Percentiles rank a stretch among this genome's conserved stretches.
Conservation (phyloP, 2,113 vertebrate genomes). For the Sorex fumeus region DNA sequence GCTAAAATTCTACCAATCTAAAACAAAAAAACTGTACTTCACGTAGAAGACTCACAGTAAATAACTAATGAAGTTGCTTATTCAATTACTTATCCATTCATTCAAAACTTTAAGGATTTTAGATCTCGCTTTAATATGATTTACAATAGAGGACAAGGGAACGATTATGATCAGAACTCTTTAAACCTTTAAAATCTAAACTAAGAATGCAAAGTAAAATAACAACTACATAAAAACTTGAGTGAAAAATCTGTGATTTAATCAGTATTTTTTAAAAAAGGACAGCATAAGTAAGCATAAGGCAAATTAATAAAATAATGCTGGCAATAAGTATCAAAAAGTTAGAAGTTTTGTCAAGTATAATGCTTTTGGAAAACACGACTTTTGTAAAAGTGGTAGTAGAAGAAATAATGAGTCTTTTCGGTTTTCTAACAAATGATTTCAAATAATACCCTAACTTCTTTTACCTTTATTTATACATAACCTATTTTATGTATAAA, state of each 20-base stretch:
- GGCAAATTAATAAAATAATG: conserved; percentile 44
- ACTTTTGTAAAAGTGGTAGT: neutral
- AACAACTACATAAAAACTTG: conserved; percentile 10
- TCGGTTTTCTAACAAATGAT: neutral
- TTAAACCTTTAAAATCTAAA: conserved; percentile 2
- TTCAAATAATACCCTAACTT: conserved; percentile 41
- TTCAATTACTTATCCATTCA: conserved; percentile 35
- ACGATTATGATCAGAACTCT: neutral
- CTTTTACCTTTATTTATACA: too few species aligned
- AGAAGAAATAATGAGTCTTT: too few species aligned
- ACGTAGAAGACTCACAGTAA: conserved; percentile 34
- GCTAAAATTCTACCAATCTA: neutral
- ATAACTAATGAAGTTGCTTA: neutral
- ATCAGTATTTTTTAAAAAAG: neutral
- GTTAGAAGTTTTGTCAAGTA: conserved; percentile 16
- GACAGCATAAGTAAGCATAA: neutral
- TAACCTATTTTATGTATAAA: too few species aligned
- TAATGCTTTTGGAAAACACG: conserved; percentile 33
- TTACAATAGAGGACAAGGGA: neutral
- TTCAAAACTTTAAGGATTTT: neutral
- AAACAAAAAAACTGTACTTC: conserved; percentile 4
- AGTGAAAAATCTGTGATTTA: neutral
- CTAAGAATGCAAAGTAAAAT: neutral
- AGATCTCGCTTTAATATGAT: conserved; percentile 2
- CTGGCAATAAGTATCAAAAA: conserved; percentile 19